Conservation (phyloP, 2,113 vertebrate species). For the Hyperoodon ampullatus region DNA sequence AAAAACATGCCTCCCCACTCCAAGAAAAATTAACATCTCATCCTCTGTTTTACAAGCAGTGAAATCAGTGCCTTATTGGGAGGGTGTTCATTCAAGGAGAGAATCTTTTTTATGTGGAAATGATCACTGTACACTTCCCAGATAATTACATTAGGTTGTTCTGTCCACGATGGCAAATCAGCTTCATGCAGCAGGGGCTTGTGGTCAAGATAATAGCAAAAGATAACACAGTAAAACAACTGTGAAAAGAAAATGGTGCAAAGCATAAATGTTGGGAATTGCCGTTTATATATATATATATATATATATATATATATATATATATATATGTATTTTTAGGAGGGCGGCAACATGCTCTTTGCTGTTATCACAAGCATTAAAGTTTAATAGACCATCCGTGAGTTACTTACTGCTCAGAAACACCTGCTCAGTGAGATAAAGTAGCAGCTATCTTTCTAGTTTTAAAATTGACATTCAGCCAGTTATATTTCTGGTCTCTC, state of each 20-base stretch:
- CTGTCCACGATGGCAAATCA: constrained; percentile 79
- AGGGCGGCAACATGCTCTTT: constrained; percentile 14
- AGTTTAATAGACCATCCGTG: constrained; percentile 83
- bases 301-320: no score
- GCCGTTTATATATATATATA: constrained; percentile 78
- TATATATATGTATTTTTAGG: constrained; percentile 67
- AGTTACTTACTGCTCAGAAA: constrained; percentile 83
- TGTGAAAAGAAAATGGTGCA: constrained; percentile 69
- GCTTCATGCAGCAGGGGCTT: constrained; percentile 79
- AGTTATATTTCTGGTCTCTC: constrained; percentile 77
- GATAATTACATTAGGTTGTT: constrained; percentile 86
- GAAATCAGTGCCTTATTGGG: constrained; percentile 80
- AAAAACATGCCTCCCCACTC: neutral
- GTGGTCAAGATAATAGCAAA: constrained; percentile 82
- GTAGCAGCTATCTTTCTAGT: constrained; percentile 86
- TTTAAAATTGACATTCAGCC: constrained; percentile 89
- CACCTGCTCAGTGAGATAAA: constrained; percentile 88
- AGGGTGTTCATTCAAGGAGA: constrained; percentile 82
- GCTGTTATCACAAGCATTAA: constrained; percentile 81
- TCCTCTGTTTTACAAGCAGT: constrained; percentile 77
- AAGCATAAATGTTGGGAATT: constrained; percentile 80
- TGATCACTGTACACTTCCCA: constrained; percentile 85
- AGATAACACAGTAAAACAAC: constrained; percentile 84
- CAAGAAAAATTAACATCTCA: constrained; percentile 46
- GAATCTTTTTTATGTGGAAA: constrained; percentile 85